Evolutionary conservation across 2,888 invertebrate genomes (phyloP), one percentile per base, ranked within the genome.

Genomic region (Dione vanillae): DNA sequence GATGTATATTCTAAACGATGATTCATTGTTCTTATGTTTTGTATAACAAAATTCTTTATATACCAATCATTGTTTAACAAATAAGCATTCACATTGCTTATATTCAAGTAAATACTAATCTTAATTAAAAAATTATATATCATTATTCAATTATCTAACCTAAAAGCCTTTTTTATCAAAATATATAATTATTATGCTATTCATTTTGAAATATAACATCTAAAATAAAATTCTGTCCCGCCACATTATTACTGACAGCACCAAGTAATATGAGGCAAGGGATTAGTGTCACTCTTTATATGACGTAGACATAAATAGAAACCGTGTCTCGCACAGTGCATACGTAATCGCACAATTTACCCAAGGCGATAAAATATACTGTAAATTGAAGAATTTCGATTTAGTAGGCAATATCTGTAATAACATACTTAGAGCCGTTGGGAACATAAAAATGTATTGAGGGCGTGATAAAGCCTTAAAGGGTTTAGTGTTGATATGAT

Each of bases 371-470:
- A 69, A 72, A 69, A 72, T 66, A 65, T 56, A 62, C 62, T 66
- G 62, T 72, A 72, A 71, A 71, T 68, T 71, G 67, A 71, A 62
- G 59, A 71, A 71, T 71, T 58, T 58, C 51, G 62, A 51, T 65
- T 65, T 59, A 72, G 64, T 66, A 69, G 54, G 69, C 69, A 61
- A 72, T 72, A 69, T 72, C 65, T 62, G 72, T 69, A 69, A 72
- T 72, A 72, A 69, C 72, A 59, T 56, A 72, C 65, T 66, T 69
- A 61, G 66, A 72, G 62, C 61, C 69, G 62, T 20, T 40, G 43
- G 52, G 49, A 69, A 72, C 62, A 69, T 72, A 72, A 72, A 72
- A 69, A 66, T 72, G 69, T 72, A 72, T 72, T 69, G 72, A 66
- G 61, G 11, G 10, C 43, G n/a, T 45, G 43, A n/a, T 0, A 9